These are phyloP conservation scores for Microtus pennsylvanicus DNA, from an alignment of 2,113 vertebrate species.

Conservation along the genomic window DNA sequence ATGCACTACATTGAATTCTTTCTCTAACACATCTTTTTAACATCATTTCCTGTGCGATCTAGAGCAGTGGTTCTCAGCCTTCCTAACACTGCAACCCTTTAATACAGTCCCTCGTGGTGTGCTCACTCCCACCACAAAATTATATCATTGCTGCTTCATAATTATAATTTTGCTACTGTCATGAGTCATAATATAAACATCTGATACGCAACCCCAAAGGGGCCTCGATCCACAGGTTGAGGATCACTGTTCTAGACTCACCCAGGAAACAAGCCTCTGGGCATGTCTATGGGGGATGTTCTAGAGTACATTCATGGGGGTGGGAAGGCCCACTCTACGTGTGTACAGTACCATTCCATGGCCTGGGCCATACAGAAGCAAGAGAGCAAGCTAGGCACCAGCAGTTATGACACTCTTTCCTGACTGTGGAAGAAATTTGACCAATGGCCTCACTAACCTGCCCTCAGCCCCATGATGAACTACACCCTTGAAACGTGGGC, in stretches of 20 bases:
- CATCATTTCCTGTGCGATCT: neutral
- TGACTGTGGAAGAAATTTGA: neutral
- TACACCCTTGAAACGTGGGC: neutral
- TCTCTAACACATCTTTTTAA: slow-evolving; percentile 9
- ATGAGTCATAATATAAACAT: neutral
- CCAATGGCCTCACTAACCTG: neutral
- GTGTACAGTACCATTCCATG: neutral
- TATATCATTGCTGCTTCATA: neutral
- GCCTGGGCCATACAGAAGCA: neutral
- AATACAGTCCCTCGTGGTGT: neutral
- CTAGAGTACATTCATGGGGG: neutral
- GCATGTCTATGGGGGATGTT: neutral
- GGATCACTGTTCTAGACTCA: neutral
- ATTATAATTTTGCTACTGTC: neutral
- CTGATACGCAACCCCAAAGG: neutral
- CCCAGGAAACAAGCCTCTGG: neutral
- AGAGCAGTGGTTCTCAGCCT: neutral
- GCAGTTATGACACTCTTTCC: neutral
- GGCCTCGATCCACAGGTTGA: neutral
- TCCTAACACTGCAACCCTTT: neutral
- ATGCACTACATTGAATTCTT: neutral
- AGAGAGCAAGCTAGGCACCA: neutral
- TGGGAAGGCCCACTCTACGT: neutral
- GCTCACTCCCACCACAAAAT: neutral
- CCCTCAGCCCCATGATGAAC: neutral